These are phyloP conservation scores for human (Homo sapiens) DNA, from an alignment of 2,113 vertebrate genomes.

Conservation along the genomic window GRCh38 chr4:131374001-131374500, in stretches of 20 bases:
- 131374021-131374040: not conserved
- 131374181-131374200: not conserved
- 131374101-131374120: not conserved
- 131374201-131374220: too few relatives aligned
- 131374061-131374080: not conserved
- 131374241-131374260: accelerated
- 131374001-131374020: not conserved
- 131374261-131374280: accelerated
- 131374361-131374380: not conserved
- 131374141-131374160: not conserved
- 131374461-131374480: not conserved
- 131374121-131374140: not conserved
- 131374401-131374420: not conserved
- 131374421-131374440: not conserved
- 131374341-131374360: not conserved
- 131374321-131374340: not conserved
- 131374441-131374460: not conserved
- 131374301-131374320: accelerated
- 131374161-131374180: not conserved
- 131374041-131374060: not conserved
- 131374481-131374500: not conserved
- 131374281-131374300: not conserved
- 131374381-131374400: not conserved
- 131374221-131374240: not conserved
- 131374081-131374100: not conserved